phyloP scores from a whole-genome alignment of 2,888 invertebrate genomes.

The Zygogramma bicolorata region DNA sequence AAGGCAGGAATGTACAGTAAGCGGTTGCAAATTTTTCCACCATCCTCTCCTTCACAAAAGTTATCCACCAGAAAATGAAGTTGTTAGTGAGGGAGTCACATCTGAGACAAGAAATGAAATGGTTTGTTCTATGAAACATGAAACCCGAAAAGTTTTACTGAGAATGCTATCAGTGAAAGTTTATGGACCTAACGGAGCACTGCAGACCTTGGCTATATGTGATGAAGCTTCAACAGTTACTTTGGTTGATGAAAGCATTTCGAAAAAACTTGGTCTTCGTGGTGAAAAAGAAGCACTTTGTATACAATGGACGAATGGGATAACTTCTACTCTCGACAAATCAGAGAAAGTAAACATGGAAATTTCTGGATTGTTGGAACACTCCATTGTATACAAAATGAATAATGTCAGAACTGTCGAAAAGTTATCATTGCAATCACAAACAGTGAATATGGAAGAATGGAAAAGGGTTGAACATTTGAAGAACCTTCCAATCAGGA shows the following conservation, averaged over 20 bases:
- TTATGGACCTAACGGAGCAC: not conserved
- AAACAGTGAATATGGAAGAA: not conserved
- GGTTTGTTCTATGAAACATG: not conserved
- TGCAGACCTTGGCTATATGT: not conserved
- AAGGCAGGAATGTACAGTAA: not conserved
- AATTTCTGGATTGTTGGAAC: not conserved
- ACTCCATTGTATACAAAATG: not conserved
- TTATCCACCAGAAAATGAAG: constrained; percentile 1
- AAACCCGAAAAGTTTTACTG: not conserved
- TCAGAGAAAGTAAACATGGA: too few relatives aligned
- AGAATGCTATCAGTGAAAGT: not conserved
- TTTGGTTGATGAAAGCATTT: not conserved
- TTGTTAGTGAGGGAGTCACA: too few relatives aligned
- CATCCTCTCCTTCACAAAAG: not conserved
- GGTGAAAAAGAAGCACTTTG: not conserved
- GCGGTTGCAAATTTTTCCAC: not conserved
- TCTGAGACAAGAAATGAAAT: not conserved
- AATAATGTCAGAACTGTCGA: not conserved
- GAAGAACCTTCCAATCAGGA: too few relatives aligned
- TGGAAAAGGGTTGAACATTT: not conserved
- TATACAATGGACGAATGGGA: not conserved
- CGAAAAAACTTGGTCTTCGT: not conserved
- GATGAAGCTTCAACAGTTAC: not conserved
- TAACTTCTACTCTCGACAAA: not conserved
- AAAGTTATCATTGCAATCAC: not conserved